These are phyloP conservation scores for Philereme vetulata DNA, from an alignment of 2,888 invertebrate species.

Conservation along the genomic window DNA sequence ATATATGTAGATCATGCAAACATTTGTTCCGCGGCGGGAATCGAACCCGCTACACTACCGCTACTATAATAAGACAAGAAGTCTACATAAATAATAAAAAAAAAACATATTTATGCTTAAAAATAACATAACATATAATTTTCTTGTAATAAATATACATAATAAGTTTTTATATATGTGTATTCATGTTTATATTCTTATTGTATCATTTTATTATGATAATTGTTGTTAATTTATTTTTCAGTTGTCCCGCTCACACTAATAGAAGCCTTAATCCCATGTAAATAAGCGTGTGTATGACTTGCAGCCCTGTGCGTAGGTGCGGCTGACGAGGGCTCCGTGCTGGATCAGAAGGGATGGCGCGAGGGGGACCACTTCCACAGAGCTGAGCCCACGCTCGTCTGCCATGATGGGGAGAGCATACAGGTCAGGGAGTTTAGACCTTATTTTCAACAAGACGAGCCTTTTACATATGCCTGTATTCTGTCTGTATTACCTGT, in stretches of 20 bases:
- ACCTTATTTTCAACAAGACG: too few relatives aligned
- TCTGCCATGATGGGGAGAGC: conserved; percentile 96
- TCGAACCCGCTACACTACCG: too few relatives aligned
- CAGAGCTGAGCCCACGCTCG: conserved; percentile 91
- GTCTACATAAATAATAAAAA: too few relatives aligned
- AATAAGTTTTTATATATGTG: too few relatives aligned
- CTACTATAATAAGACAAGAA: too few relatives aligned
- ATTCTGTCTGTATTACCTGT: too few relatives aligned
- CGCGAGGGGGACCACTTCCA: conserved; percentile 90
- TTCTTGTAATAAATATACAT: too few relatives aligned
- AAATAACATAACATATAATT: too few relatives aligned
- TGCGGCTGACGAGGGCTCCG: conserved; percentile 74
- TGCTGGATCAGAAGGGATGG: conserved; percentile 87
- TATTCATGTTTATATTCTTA: too few relatives aligned
- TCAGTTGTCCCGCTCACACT: conserved; percentile 1
- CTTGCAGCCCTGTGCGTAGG: conserved; percentile 65
- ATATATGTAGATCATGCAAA: too few relatives aligned
- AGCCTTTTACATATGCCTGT: not conserved
- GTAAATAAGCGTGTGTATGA: conserved; percentile 38
- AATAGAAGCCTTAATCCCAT: conserved; percentile 14
- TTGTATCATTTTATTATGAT: not conserved
- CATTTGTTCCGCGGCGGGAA: too few relatives aligned
- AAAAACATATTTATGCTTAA: too few relatives aligned
- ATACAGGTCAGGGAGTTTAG: conserved; percentile 87
- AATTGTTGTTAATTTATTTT: not conserved